phyloP scores from a whole-genome alignment of 2,797 vertebrate species.

The Muraenolepis orangiensis region DNA sequence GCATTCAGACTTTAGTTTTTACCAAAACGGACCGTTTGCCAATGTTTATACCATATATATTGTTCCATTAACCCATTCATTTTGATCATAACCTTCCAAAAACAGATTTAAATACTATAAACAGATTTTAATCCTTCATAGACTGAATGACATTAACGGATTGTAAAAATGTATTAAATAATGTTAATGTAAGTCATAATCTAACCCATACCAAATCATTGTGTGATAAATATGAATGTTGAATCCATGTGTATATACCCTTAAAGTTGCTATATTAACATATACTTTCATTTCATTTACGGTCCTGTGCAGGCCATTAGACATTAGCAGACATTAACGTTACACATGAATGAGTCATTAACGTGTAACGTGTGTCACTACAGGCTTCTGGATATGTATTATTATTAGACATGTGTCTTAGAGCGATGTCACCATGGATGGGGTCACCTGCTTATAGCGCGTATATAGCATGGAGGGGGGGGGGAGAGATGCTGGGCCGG shows the following conservation, averaged over 20 bases:
- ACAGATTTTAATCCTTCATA: background rate
- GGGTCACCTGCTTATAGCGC: slow-evolving; percentile 35
- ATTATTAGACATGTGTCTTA: background rate
- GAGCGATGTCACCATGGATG: background rate
- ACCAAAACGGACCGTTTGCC: slow-evolving; percentile 2
- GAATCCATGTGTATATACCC: background rate
- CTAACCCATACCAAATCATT: background rate
- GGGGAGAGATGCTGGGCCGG: slow-evolving; percentile 27
- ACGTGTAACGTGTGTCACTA: background rate
- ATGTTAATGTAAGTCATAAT: background rate
- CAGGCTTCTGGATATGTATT: background rate
- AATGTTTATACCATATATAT: slow-evolving; percentile 9
- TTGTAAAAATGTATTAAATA: no score
- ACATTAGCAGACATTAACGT: no score
- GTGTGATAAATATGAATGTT: background rate
- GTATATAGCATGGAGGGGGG: no score
- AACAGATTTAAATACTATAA: background rate
- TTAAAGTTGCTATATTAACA: background rate
- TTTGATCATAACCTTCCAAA: background rate
- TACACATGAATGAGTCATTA: background rate
- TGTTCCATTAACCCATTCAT: slow-evolving; percentile 15
- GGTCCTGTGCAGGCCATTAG: no score
- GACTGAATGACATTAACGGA: background rate
- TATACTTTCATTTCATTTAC: background rate
- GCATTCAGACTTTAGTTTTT: background rate